Evolutionary conservation across 2,797 vertebrate genomes (phyloP).

Genomic region (Carduelis carduelis): DNA sequence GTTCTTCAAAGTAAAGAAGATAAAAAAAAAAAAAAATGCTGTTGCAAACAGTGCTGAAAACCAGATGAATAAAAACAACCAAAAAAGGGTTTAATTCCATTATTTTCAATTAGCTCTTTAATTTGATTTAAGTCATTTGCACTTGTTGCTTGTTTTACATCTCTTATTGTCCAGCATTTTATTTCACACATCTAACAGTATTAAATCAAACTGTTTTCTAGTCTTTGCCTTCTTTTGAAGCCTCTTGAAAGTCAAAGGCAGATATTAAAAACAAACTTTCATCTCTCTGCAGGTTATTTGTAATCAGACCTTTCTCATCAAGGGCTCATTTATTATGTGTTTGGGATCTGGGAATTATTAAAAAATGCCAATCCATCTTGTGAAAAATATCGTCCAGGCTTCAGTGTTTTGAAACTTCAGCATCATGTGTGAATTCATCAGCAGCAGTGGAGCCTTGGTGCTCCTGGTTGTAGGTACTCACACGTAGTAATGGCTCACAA

Average conservation of each 20-base stretch:
- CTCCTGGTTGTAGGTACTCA: not conserved
- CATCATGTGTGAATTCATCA: not conserved
- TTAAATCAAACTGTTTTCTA: slow-evolving; percentile 64
- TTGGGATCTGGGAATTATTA: slow-evolving; percentile 44
- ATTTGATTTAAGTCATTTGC: slow-evolving; percentile 56
- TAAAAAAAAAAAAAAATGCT: slow-evolving; percentile 14
- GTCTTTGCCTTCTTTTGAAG: slow-evolving; percentile 60
- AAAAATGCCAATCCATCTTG: not conserved
- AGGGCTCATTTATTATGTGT: slow-evolving; percentile 33
- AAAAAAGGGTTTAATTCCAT: slow-evolving; percentile 70
- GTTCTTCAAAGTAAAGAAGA: slow-evolving; percentile 74
- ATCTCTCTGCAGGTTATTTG: slow-evolving; percentile 66
- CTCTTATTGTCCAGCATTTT: slow-evolving; percentile 57
- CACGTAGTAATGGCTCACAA: accelerated
- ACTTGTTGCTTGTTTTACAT: slow-evolving; percentile 57
- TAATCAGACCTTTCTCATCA: slow-evolving; percentile 65
- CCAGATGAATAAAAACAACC: slow-evolving; percentile 57
- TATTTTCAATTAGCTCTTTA: slow-evolving; percentile 68
- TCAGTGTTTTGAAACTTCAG: not conserved
- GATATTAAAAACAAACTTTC: slow-evolving; percentile 60
- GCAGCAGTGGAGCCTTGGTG: not conserved
- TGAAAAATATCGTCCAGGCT: not conserved
- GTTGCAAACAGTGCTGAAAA: slow-evolving; percentile 59
- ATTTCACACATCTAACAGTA: slow-evolving; percentile 61
- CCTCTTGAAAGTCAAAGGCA: slow-evolving; percentile 46